Evolutionary conservation across 2,888 invertebrate species (phyloP), one percentile per base, ranked within the genome.

Genomic region (Muscina levida): DNA sequence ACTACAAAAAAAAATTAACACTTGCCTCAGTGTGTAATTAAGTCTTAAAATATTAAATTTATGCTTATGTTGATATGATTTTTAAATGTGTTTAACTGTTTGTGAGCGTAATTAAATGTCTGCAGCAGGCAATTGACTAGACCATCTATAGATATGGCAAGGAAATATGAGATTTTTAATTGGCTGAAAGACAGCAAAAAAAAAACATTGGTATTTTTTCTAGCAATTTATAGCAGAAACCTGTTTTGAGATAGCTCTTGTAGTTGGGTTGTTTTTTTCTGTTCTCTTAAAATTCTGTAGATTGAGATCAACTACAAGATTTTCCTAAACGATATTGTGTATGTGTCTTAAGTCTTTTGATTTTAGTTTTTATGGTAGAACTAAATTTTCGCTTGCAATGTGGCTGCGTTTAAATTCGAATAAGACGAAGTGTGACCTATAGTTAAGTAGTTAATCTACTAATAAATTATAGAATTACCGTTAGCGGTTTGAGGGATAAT

Each of bases 11-110:
- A n/a, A n/a, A n/a, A n/a, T 81, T 78, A 81, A 77, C 81, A 81
- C 81, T 77, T 81, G 77, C 75, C 74, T 74, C 74, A 11, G 56
- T 56, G 22, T 72, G 57, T 81, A 81, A 81, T 81, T 81, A 81
- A 75, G 62, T 75, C 65, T 72, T 48, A 75, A 75, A 48, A 42
- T 75, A 77, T 78, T 75, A 75, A 74, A 62, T 71, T 70, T 22
- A 72, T 68, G 72, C 51, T 56, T 72, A 72, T 65, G 80, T 72
- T 65, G 24, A 56, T 24, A n/a, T 62, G 53, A 71, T 39, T 59
- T 78, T 74, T 39, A 46, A 59, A 48, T 65, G 10, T 72, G 22
- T 57, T 73, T 19, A 39, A 62, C 62, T 42, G 22, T 39, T 42
- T 42, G 11, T 22, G 22, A 62, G 42, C 42, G 62, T 62, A 62